Evolutionary conservation across 2,113 vertebrate species (phyloP).

Genomic region (Cyanoderma ruficeps): DNA sequence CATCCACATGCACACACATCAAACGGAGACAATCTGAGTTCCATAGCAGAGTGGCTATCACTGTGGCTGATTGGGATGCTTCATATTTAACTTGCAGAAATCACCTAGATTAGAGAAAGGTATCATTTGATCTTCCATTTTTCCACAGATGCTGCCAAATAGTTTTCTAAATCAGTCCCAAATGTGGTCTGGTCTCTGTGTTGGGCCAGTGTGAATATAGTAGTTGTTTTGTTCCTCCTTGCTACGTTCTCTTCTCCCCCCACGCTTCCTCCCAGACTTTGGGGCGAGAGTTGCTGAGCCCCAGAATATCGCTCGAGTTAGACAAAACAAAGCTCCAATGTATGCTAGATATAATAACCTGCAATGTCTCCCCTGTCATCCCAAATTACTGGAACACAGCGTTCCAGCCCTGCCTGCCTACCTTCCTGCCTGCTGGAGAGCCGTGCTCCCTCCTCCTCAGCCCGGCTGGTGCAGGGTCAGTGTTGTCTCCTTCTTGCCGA

Average conservation of each 20-base stretch:
- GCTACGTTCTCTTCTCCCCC: constrained; percentile 8
- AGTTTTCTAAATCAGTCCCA: constrained; percentile 66
- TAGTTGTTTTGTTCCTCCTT: constrained; percentile 46
- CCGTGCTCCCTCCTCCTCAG: background rate
- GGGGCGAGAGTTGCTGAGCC: background rate
- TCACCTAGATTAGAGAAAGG: constrained; percentile 27
- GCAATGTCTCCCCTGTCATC: constrained; percentile 51
- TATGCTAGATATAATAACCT: background rate
- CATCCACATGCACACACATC: background rate
- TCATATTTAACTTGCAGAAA: background rate
- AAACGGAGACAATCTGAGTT: background rate
- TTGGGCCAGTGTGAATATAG: constrained; percentile 20
- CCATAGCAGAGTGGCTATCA: background rate
- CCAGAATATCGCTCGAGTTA: background rate
- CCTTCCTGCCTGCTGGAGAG: background rate
- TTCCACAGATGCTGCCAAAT: constrained; percentile 53
- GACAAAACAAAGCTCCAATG: constrained; percentile 51
- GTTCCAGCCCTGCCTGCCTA: background rate
- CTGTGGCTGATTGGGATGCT: background rate
- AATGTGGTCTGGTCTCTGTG: constrained; percentile 27
- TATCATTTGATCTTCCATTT: constrained; percentile 46
- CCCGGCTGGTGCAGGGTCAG: background rate
- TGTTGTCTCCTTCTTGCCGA: background rate
- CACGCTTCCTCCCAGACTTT: background rate
- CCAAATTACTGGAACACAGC: constrained; percentile 1